These are phyloP conservation scores for Metopolophium dirhodum DNA, from an alignment of 1,140 invertebrate genomes.

Conservation along the genomic window DNA sequence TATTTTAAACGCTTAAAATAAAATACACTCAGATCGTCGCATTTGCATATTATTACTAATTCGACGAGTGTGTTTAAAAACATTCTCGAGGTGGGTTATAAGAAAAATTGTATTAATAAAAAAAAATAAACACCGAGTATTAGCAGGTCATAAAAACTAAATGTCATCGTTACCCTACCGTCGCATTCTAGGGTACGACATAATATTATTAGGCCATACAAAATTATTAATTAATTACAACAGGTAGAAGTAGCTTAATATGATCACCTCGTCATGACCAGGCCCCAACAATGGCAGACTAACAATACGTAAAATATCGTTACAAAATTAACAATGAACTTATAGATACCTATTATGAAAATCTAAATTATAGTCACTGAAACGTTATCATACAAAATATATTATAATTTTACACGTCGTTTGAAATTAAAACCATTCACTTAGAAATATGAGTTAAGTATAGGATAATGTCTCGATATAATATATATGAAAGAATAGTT, in stretches of 20 bases:
- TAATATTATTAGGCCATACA: neutral
- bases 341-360: neutral
- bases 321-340: neutral
- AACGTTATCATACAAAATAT: neutral
- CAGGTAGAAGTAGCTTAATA: neutral
- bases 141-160: neutral
- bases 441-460: neutral
- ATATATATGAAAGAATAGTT: neutral
- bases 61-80: neutral
- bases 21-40: neutral
- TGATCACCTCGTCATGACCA: neutral
- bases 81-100: neutral
- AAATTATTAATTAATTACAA: neutral
- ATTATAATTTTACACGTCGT: neutral
- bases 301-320: neutral
- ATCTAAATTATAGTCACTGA: neutral
- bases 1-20: neutral
- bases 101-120: neutral
- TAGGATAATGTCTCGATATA: neutral
- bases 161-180: neutral
- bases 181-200: neutral
- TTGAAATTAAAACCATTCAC: neutral
- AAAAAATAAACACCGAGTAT: neutral
- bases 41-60: neutral
- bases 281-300: neutral